phyloP scores from a whole-genome alignment of 2,888 invertebrate species.

The Agrochola litura region DNA sequence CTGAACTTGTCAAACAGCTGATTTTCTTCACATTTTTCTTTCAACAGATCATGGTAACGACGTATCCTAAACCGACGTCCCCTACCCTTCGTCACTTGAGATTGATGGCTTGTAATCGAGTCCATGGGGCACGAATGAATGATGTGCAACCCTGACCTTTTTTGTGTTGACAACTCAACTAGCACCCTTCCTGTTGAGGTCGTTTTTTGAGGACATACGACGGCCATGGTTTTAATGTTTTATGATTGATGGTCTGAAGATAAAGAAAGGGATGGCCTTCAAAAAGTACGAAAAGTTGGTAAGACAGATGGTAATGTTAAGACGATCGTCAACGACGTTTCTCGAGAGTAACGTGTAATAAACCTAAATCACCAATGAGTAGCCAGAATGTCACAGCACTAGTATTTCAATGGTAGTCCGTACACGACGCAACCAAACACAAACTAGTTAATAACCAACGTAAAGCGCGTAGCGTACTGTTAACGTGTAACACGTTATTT shows the following conservation, averaged over 20 bases:
- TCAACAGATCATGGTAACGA: conserved; percentile 47
- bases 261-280: neutral
- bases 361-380: neutral
- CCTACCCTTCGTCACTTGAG: conserved; percentile 50
- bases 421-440: neutral
- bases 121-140: conserved; percentile 55
- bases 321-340: neutral
- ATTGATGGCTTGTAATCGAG: conserved; percentile 57
- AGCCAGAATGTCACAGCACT: no score
- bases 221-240: conserved; percentile 30
- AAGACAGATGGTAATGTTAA: neutral
- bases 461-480: neutral
- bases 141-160: conserved; percentile 53
- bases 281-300: neutral
- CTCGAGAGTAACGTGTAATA: no score
- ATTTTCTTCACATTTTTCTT: conserved; percentile 32
- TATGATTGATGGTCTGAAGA: conserved; percentile 22
- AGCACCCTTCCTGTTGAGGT: conserved; percentile 26
- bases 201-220: conserved; percentile 29
- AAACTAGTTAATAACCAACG: neutral
- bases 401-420: neutral
- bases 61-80: conserved; percentile 34
- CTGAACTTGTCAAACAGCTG: conserved; percentile 23
- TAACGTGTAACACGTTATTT: neutral
- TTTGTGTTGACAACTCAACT: conserved; percentile 52